Percentiles rank a stretch among this genome's conserved stretches.
Conservation (phyloP, 1,140 invertebrate genomes). For the Drosophila bipectinata region DNA sequence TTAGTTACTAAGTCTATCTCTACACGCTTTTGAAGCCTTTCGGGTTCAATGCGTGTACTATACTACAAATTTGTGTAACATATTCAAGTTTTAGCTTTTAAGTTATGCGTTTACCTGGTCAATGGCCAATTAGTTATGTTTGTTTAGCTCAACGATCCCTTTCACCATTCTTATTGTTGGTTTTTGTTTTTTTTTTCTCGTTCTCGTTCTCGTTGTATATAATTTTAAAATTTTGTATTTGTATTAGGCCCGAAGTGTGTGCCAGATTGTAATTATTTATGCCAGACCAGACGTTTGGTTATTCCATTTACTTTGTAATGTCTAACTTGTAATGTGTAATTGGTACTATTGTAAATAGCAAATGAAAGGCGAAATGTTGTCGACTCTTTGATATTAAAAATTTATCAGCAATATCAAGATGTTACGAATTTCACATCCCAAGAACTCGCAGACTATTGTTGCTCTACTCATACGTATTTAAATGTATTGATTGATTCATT, state of each 20-base stretch:
- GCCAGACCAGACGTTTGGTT: slow-evolving; percentile 20
- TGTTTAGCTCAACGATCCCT: slow-evolving; percentile 19
- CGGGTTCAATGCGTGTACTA: slow-evolving; percentile 13
- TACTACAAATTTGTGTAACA: slow-evolving; percentile 6
- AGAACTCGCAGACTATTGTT: slow-evolving; percentile 43
- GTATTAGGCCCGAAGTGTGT: slow-evolving; percentile 43
- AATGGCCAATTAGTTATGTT: slow-evolving; percentile 2
- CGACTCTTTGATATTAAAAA: slow-evolving; percentile 65
- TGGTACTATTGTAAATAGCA: slow-evolving; percentile 60
- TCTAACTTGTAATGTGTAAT: slow-evolving; percentile 44
- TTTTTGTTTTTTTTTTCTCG: slow-evolving; percentile 22
- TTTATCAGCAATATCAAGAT: slow-evolving; percentile 59
- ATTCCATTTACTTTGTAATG: slow-evolving; percentile 73
- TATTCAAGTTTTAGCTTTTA: slow-evolving; percentile 29
- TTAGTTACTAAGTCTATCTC: slow-evolving; percentile 15
- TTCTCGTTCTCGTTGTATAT: slow-evolving; percentile 58
- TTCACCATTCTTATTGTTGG: slow-evolving; percentile 12
- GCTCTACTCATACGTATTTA: slow-evolving; percentile 57
- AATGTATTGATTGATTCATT: slow-evolving; percentile 30
- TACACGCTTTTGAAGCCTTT: slow-evolving; percentile 14
- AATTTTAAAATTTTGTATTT: slow-evolving; percentile 48
- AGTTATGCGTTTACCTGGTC: slow-evolving; percentile 17
- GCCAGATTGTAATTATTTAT: slow-evolving; percentile 29
- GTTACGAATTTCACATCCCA: slow-evolving; percentile 58
- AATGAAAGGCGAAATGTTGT: slow-evolving; percentile 45